A percentile compares a stretch with the other conserved stretches of the same genome.
Conservation (phyloP, 2,797 vertebrate species). For the Champsocephalus gunnari region DNA sequence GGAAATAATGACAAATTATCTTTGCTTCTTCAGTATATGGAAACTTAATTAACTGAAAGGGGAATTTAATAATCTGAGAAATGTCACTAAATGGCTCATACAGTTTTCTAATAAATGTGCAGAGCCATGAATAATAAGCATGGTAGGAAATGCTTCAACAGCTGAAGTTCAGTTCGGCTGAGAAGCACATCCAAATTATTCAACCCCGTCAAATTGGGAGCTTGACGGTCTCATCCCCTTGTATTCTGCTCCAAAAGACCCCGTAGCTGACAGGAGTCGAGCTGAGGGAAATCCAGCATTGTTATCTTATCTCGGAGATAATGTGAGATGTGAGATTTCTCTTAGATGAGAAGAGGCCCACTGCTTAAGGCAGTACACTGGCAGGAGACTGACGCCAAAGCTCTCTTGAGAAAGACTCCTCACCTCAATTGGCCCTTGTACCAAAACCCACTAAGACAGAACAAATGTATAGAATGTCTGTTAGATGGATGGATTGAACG, state of each 20-base stretch:
- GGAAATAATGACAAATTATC: constrained; percentile 55
- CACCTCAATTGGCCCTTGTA: constrained; percentile 69
- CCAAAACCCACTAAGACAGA: constrained; percentile 57
- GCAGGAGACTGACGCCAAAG: constrained; percentile 58
- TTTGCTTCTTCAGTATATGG: constrained; percentile 31
- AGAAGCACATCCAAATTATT: constrained; percentile 70
- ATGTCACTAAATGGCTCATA: constrained; percentile 42
- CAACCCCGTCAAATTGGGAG: constrained; percentile 64
- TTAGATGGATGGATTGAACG: constrained; percentile 35
- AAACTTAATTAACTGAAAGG: constrained; percentile 28
- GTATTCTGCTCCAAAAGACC: constrained; percentile 62
- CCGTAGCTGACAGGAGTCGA: constrained; percentile 50
- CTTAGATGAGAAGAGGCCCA: constrained; percentile 66
- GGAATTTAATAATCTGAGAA: constrained; percentile 55
- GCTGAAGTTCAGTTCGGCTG: constrained; percentile 64
- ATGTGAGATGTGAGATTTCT: constrained; percentile 74
- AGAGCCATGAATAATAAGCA: constrained; percentile 52
- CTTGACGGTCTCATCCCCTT: constrained; percentile 57
- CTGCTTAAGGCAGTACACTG: constrained; percentile 67
- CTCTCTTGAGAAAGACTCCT: constrained; percentile 63
- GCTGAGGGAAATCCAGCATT: constrained; percentile 64
- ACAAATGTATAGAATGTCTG: constrained; percentile 69
- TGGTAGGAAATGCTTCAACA: constrained; percentile 59
- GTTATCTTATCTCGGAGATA: constrained; percentile 76
- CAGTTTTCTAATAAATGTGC: background rate